Percentiles rank a stretch among this genome's conserved stretches.
phyloP scores from a whole-genome alignment of 2,113 vertebrate species.

The Heliornis fulica region DNA sequence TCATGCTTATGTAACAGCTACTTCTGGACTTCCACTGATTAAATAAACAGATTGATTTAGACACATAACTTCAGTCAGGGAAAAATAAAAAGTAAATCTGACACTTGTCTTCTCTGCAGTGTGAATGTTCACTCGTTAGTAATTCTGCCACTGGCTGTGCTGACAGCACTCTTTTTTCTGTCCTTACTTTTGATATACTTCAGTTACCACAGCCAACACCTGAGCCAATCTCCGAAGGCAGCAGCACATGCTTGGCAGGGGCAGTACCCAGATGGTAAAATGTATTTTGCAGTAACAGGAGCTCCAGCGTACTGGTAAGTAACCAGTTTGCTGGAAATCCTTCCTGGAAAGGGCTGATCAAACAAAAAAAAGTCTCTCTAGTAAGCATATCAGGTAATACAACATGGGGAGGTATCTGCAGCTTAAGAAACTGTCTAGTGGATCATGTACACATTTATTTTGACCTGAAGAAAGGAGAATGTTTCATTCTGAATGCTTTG shows the following conservation, averaged over 20 bases:
- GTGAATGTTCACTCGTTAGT: not conserved
- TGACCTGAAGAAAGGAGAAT: not conserved
- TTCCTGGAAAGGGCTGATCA: not conserved
- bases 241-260: slow-evolving; percentile 10
- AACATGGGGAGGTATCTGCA: not conserved
- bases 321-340: not conserved
- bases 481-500: not conserved
- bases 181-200: not conserved
- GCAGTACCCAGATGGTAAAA: slow-evolving; percentile 11
- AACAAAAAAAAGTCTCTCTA: not conserved
- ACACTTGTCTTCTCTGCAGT: not conserved
- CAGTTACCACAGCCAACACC: slow-evolving; percentile 6
- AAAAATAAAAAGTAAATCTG: not conserved
- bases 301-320: not conserved
- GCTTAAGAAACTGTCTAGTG: not conserved
- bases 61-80: not conserved
- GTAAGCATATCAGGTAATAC: not conserved
- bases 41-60: not conserved
- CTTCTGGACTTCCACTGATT: not conserved
- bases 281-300: not conserved
- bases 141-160: not conserved
- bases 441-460: not conserved
- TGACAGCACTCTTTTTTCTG: not conserved
- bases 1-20: not conserved
- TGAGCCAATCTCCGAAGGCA: not conserved